Evolutionary conservation across 2,797 vertebrate genomes (phyloP).

Genomic region (Scolopax rusticola): DNA sequence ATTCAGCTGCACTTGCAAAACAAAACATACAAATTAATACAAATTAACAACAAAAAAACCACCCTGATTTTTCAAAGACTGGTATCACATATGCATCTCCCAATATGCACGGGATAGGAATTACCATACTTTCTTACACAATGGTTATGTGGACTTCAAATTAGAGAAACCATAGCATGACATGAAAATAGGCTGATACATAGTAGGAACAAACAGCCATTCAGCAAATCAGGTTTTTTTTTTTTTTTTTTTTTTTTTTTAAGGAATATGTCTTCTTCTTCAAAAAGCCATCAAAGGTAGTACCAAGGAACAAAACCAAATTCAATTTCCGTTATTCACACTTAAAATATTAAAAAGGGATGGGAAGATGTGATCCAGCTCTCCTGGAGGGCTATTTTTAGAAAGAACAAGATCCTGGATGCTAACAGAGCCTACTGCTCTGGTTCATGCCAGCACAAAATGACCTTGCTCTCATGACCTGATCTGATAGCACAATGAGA

Average conservation of each 20-base stretch:
- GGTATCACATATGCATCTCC: neutral
- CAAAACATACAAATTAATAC: neutral
- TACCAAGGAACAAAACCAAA: neutral
- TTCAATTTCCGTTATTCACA: neutral
- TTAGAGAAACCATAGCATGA: neutral
- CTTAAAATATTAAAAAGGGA: slow-evolving; percentile 31
- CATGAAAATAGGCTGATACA: neutral
- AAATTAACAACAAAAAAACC: accelerated
- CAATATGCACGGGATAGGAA: neutral
- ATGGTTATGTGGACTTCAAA: neutral
- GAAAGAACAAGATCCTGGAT: slow-evolving; percentile 26
- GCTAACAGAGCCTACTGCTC: neutral
- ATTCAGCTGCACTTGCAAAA: neutral
- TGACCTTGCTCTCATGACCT: neutral
- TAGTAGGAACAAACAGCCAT: neutral
- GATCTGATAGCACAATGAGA: neutral
- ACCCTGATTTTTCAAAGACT: neutral
- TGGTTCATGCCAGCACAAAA: slow-evolving; percentile 5
- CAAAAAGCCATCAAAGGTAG: neutral
- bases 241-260: neutral
- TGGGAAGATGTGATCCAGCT: neutral
- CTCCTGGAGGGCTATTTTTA: slow-evolving; percentile 18
- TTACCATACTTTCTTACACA: neutral
- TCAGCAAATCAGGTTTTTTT: neutral
- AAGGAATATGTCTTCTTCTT: neutral